Evolutionary conservation across 2,797 vertebrate species (phyloP).

Genomic region (Cyclura pinguis): DNA sequence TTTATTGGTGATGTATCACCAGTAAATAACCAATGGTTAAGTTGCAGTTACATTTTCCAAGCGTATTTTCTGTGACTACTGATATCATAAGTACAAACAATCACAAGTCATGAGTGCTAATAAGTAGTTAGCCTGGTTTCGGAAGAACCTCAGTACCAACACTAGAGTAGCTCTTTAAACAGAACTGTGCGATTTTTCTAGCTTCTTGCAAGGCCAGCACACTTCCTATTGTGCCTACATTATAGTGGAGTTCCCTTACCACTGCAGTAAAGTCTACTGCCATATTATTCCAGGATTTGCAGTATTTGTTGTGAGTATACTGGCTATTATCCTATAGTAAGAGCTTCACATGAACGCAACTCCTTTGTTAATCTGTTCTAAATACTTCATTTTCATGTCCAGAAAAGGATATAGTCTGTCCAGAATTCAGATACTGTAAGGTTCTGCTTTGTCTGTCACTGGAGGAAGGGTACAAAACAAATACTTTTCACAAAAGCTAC

Average conservation of each 20-base stretch:
- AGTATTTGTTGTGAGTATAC: background rate
- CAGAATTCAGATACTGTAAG: conserved; percentile 1
- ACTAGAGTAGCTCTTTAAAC: background rate
- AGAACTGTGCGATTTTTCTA: background rate
- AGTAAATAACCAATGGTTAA: background rate
- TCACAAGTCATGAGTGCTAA: background rate
- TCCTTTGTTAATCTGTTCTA: background rate
- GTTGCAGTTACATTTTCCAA: background rate
- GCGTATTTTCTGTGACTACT: background rate
- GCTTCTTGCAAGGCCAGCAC: background rate
- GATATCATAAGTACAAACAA: background rate
- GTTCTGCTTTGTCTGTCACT: conserved; percentile 1
- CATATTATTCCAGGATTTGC: background rate
- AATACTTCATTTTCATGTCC: conserved; percentile 11
- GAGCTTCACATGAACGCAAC: background rate
- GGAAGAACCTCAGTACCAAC: background rate
- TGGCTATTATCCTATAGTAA: background rate
- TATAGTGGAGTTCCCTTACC: background rate
- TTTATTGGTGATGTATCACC: background rate
- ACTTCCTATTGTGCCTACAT: too few species aligned
- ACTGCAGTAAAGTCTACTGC: background rate
- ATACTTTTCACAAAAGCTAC: conserved; percentile 11
- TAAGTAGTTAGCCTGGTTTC: background rate
- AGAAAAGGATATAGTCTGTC: conserved; percentile 14
- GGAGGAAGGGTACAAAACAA: background rate